These are phyloP conservation scores for Ferdinandea cuprea DNA, from an alignment of 2,888 invertebrate genomes.

Conservation along the genomic window DNA sequence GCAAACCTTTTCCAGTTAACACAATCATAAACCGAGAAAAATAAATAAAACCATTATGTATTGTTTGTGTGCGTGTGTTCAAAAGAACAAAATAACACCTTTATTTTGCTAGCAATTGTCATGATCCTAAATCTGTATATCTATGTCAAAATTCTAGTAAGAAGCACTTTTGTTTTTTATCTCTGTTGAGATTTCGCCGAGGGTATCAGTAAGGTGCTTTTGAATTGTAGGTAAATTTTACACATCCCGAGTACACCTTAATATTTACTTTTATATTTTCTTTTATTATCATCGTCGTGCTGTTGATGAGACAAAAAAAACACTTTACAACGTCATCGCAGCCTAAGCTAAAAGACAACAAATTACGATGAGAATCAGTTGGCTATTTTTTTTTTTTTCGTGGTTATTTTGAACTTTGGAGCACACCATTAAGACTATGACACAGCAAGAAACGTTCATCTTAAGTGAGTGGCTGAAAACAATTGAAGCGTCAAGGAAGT, in stretches of 20 bases:
- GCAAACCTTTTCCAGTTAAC: neutral
- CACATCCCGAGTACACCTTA: too few species aligned
- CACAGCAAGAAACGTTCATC: constrained; percentile 1
- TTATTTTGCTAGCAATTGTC: constrained; percentile 14
- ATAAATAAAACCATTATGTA: neutral
- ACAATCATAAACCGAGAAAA: neutral
- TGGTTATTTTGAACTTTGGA: constrained; percentile 23
- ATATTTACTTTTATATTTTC: neutral
- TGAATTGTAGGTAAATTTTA: constrained; percentile 11
- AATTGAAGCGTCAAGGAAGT: neutral
- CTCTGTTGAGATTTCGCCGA: constrained; percentile 1
- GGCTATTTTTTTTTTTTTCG: neutral
- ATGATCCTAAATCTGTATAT: constrained; percentile 13
- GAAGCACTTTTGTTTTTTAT: constrained; percentile 22
- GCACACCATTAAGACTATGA: constrained; percentile 12
- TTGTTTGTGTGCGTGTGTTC: neutral
- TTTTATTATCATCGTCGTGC: constrained; percentile 21
- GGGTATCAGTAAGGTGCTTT: constrained; percentile 12
- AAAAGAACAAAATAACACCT: neutral
- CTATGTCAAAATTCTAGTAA: constrained; percentile 7
- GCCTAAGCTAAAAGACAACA: neutral
- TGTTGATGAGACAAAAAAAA: constrained; percentile 7
- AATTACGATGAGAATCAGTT: neutral
- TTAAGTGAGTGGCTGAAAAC: neutral
- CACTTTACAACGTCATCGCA: neutral